Base-by-base conservation (phyloP, 2,113 vertebrate species). In the Platysteira castanea region DNA sequence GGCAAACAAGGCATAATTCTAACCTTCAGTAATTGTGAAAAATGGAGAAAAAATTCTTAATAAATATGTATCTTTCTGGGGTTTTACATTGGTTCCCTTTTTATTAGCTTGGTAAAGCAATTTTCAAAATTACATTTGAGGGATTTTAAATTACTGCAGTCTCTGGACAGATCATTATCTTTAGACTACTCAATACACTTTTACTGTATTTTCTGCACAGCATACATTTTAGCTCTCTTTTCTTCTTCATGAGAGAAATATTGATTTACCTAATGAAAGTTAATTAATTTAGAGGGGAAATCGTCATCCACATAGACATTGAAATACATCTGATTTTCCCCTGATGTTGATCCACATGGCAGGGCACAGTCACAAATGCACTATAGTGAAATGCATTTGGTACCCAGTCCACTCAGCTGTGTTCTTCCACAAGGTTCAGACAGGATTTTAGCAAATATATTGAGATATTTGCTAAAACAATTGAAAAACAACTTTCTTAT, bases 51-150 rank as follows among this genome's bases (percentile, higher is more conserved):
- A 64, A 2, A 6, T 21, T 11, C 39, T 37, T 71, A 76, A 73
- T 57, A 83, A 76, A 67, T 75, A 47, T 11, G 7, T 78, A 41
- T 67, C 18, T 80, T 67, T 61, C 23, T 76, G 60, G 10, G 3
- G 12, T 57, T 64, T 79, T 81, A 47, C 21, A 56, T 18, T 60
- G 33, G 13, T 64, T 87, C 21, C 53, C 63, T 89, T 89, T 96
- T 89, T 82, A 81, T 84, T 67, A 93, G 61, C 82, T 86, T 7
- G 2, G 44, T 70, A 84, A 96, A 92, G 56, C 46, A 77, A 68
- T 93, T 89, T 87, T 74, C 79, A 78, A 73, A 90, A 90, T 91
- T 74, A 71, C 46, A 54, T 95, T 87, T 84, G 37, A 82, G 30
- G 59, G 33, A 59, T 83, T 94, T 89, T 65, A 94, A 93, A 92